Conservation (phyloP, 2,113 vertebrate genomes). For the Thamnaconus septentrionalis region DNA sequence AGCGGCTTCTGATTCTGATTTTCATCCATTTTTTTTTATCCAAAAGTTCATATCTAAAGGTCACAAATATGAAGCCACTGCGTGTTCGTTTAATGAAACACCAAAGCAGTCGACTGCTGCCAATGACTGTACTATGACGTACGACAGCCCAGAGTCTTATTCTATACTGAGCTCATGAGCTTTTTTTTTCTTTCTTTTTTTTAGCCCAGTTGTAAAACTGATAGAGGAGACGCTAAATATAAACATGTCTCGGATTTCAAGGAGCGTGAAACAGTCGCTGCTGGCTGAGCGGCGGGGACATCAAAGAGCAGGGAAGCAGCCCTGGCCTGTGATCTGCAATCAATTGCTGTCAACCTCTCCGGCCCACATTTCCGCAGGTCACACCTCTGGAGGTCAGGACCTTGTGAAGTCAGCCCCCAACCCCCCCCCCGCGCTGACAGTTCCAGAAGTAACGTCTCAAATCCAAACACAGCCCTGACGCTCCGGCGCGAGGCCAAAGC, state of each 20-base stretch:
- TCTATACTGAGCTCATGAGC: constrained; percentile 27
- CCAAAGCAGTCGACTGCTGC: constrained; percentile 35
- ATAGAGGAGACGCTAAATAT: constrained; percentile 62
- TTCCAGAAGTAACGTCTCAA: constrained; percentile 46
- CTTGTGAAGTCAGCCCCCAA: constrained; percentile 37
- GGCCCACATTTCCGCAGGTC: constrained; percentile 45
- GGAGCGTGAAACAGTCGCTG: constrained; percentile 46
- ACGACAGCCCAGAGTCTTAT: constrained; percentile 10
- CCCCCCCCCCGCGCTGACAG: not conserved
- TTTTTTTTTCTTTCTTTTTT: constrained; percentile 18
- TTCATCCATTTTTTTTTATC: no score
- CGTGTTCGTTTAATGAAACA: not conserved
- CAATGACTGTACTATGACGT: constrained; percentile 28
- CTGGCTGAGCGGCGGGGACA: constrained; percentile 26
- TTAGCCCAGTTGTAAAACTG: constrained; percentile 39
- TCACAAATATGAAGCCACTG: no score
- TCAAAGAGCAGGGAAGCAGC: constrained; percentile 2
- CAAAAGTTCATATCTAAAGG: no score
- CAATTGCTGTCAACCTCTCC: constrained; percentile 42
- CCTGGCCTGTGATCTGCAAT: constrained; percentile 28
- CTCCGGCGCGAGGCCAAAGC: constrained; percentile 40
- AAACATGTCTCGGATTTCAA: constrained; percentile 66
- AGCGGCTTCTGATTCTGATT: no score
- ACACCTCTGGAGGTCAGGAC: constrained; percentile 38
- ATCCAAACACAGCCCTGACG: constrained; percentile 47